Base-by-base conservation (phyloP, 2,888 invertebrate species). In the Cataglyphis rosenhaueri region DNA sequence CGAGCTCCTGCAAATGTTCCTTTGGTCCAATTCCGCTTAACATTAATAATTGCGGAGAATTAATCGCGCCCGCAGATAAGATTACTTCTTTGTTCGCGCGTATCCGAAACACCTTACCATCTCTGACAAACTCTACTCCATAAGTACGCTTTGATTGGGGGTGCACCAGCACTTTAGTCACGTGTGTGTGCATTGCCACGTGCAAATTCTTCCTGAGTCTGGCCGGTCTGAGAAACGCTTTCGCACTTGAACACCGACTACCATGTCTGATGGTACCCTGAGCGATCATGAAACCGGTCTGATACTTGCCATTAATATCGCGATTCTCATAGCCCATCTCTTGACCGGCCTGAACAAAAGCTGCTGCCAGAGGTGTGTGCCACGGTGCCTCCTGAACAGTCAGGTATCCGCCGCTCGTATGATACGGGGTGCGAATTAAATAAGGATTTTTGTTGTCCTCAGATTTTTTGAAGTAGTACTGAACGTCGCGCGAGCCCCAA, bases 31-130 rank as follows among this genome's bases (percentile, higher is more conserved):
- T 96, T 0, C 99, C 99, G 10, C 98, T 98, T 0, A 99, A 94
- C 98, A 99, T 98, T 57, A 99, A 94, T 2, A 99, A 92, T 93
- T 99, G 99, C 0, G 99, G 98, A 0, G 99, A 97, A 93, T 99
- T 99, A 0, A 99, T 96, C 0, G 99, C 96, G 0, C 99, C 99
- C 0, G 97, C 98, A 0, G 98, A 98, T 1, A 99, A 93, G 70
- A 99, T 97, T 0, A 99, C 97, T 94, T 98, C 98, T 93, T 97
- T 98, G 48, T 96, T 96, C 0, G 98, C 98, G 82, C 97, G 95
- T 1, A 98, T 96, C 70, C 97, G 96, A 90, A 97, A 96, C 0
- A 97, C 92, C 94, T 97, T 96, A 70, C 97, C 97, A 74, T 97
- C 96, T 64, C 97, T 96, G 3, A 97, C 95, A 91, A 98, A 97